Conservation (phyloP, 2,797 vertebrate species). For the Trichosurus vulpecula region DNA sequence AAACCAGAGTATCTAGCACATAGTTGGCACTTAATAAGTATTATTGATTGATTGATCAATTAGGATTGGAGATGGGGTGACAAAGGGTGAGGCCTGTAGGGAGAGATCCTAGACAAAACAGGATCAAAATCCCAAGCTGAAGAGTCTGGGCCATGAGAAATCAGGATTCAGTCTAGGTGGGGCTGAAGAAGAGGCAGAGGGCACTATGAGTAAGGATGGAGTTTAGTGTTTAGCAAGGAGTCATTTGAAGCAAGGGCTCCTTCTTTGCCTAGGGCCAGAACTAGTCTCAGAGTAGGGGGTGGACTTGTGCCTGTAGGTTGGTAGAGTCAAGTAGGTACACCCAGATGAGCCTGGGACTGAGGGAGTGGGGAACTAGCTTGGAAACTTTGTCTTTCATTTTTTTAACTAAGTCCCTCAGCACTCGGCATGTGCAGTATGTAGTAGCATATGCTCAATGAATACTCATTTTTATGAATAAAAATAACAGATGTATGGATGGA, state of each 20-base stretch:
- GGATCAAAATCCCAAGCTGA: not conserved
- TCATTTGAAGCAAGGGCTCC: not conserved
- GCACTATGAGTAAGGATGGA: constrained; percentile 2
- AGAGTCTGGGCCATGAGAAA: not conserved
- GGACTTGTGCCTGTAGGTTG: not conserved
- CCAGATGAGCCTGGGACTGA: not conserved
- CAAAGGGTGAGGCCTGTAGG: not conserved
- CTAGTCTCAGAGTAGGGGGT: not conserved
- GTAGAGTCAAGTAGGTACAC: not conserved
- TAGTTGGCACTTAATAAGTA: not conserved
- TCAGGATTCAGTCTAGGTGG: not conserved
- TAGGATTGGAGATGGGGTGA: not conserved
- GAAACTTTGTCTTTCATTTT: not conserved
- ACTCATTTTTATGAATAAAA: constrained; percentile 4
- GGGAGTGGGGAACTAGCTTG: not conserved
- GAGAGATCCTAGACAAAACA: not conserved
- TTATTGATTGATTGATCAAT: not conserved
- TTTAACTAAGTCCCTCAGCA: not conserved
- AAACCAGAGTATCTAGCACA: not conserved
- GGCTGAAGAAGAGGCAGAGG: constrained; percentile 9
- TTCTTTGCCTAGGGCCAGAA: not conserved
- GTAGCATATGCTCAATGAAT: not conserved
- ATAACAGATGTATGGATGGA: constrained; percentile 14
- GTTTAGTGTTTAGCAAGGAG: not conserved
- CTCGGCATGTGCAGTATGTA: not conserved